Percentiles rank a stretch among this genome's conserved stretches.
Conservation (phyloP, 2,113 vertebrate genomes). For the Scolopax mira region DNA sequence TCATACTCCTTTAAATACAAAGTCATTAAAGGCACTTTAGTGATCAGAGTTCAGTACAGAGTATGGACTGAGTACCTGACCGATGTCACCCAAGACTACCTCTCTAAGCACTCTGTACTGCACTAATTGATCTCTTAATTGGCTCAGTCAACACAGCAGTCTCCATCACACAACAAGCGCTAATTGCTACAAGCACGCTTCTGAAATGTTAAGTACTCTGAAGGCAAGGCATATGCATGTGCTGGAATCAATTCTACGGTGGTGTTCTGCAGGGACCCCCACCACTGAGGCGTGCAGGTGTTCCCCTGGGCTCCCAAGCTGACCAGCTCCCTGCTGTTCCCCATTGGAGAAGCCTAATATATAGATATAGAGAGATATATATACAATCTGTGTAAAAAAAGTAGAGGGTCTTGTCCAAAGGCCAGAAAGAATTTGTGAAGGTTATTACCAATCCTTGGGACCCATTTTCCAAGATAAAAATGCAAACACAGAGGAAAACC, state of each 20-base stretch:
- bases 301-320: not conserved
- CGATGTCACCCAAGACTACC: conserved; percentile 45
- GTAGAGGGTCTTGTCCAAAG: not conserved
- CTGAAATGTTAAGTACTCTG: conserved; percentile 5
- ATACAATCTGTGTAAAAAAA: not conserved
- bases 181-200: conserved; percentile 77
- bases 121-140: conserved; percentile 82
- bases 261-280: not conserved
- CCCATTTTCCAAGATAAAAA: not conserved
- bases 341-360: not conserved
- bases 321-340: not conserved
- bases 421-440: not conserved
- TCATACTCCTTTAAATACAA: not conserved
- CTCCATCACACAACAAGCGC: conserved; percentile 60
- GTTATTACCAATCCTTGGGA: not conserved
- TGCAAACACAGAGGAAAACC: not conserved
- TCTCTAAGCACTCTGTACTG: conserved; percentile 55
- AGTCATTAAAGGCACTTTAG: conserved; percentile 37
- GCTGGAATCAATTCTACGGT: not conserved
- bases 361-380: too few relatives aligned
- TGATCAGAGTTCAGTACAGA: not conserved
- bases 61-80: conserved; percentile 1
- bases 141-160: conserved; percentile 75
- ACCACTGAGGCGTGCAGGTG: not conserved
- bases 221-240: not conserved